Percentiles rank a stretch among this genome's conserved stretches.
phyloP scores from a whole-genome alignment of 2,888 invertebrate species.

The Scaptomyza caliginosa region DNA sequence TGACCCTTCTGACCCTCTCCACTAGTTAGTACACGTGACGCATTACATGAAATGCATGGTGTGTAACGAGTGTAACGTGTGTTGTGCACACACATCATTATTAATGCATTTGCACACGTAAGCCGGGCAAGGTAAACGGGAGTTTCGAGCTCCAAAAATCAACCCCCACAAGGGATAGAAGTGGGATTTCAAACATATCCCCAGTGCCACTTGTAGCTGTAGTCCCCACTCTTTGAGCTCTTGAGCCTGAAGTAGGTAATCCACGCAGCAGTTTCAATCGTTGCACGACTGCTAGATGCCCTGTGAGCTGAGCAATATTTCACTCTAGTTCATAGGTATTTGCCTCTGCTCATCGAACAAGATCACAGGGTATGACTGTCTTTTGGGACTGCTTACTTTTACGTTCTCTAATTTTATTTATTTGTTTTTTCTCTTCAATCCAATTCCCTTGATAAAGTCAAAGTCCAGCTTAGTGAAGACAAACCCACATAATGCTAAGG shows the following conservation, averaged over 20 bases:
- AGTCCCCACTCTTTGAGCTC: constrained; percentile 45
- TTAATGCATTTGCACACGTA: constrained; percentile 75
- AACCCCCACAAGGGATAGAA: constrained; percentile 34
- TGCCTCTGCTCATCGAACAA: no score
- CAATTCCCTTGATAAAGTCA: constrained; percentile 24
- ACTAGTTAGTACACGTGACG: constrained; percentile 60
- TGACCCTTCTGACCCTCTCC: background rate
- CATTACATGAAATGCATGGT: constrained; percentile 65
- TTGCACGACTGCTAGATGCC: background rate
- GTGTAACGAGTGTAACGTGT: no score
- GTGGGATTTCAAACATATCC: constrained; percentile 30
- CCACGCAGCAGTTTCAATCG: background rate
- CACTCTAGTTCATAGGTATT: background rate
- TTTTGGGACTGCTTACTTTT: constrained; percentile 32
- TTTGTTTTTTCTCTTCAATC: constrained; percentile 27
- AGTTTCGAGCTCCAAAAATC: constrained; percentile 39
- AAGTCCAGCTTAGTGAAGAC: constrained; percentile 26
- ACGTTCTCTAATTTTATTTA: constrained; percentile 55
- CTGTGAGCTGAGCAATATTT: background rate
- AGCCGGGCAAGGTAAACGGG: constrained; percentile 23
- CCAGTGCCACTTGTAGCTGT: constrained; percentile 64
- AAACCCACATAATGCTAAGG: constrained; percentile 34
- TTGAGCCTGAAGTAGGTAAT: constrained; percentile 52
- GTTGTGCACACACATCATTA: constrained; percentile 74
- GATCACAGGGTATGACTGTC: constrained; percentile 4